Evolutionary conservation across 2,113 vertebrate species (phyloP).

Genomic region (Neolamprologus toae): DNA sequence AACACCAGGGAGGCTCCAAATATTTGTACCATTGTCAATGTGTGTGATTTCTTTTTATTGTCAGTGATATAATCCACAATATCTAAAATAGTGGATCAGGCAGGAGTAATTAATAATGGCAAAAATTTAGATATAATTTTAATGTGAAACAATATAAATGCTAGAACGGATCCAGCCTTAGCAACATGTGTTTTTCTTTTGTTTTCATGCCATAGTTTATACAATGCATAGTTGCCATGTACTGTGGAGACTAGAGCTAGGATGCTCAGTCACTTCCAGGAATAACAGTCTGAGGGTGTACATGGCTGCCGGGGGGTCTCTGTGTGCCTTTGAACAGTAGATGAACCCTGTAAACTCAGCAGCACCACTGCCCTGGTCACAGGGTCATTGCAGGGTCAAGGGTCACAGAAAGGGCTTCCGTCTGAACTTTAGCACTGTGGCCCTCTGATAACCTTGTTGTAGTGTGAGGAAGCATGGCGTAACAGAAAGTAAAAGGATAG

Average conservation of each 20-base stretch:
- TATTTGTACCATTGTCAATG: slow-evolving; percentile 36
- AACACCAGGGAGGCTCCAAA: slow-evolving; percentile 31
- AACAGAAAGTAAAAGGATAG: slow-evolving; percentile 3
- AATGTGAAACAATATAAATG: neutral
- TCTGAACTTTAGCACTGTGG: slow-evolving; percentile 47
- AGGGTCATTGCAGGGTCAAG: slow-evolving; percentile 44
- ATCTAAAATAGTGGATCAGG: neutral
- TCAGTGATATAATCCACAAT: slow-evolving; percentile 9
- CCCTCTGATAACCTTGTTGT: slow-evolving; percentile 41
- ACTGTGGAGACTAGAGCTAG: neutral
- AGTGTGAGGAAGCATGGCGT: slow-evolving; percentile 35
- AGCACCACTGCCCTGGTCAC: slow-evolving; percentile 29
- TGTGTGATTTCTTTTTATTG: neutral
- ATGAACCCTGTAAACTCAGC: slow-evolving; percentile 44
- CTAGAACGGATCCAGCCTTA: neutral
- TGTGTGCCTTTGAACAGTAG: slow-evolving; percentile 48
- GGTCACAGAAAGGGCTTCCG: slow-evolving; percentile 52
- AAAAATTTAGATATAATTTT: slow-evolving; percentile 9
- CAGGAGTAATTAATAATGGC: slow-evolving; percentile 15
- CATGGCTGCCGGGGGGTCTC: neutral
- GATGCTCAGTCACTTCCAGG: neutral
- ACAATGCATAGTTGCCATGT: neutral
- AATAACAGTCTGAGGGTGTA: slow-evolving; percentile 1
- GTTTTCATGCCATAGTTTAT: neutral
- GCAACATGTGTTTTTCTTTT: neutral